Percentiles rank a stretch among this genome's conserved stretches.
These are phyloP conservation scores for Fragum fragum DNA, from an alignment of 2,888 invertebrate genomes.

Conservation along the genomic window DNA sequence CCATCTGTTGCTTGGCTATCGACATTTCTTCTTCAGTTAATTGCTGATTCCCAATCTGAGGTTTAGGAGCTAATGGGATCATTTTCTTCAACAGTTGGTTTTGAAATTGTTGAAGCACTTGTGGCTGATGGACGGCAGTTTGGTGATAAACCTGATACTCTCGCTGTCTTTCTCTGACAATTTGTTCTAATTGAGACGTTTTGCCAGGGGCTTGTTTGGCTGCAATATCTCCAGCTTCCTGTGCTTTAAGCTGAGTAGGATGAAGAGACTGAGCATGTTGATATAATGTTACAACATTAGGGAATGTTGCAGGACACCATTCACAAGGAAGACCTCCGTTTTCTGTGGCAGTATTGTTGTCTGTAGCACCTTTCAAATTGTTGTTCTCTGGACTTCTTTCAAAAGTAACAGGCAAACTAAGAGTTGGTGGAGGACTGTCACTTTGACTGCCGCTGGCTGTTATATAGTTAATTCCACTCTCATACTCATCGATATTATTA, in stretches of 20 bases:
- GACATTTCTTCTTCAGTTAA: neutral
- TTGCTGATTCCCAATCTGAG: constrained; percentile 1
- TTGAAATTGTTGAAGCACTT: constrained; percentile 45
- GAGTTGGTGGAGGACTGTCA: constrained; percentile 47
- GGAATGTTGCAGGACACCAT: constrained; percentile 82
- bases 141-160: constrained; percentile 67
- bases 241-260: constrained; percentile 77
- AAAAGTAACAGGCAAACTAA: constrained; percentile 13
- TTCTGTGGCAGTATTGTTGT: constrained; percentile 50
- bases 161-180: constrained; percentile 59
- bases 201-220: constrained; percentile 59
- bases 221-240: constrained; percentile 74
- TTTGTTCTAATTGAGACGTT: constrained; percentile 59
- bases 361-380: constrained; percentile 35
- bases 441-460: constrained; percentile 5
- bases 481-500: constrained; percentile 63
- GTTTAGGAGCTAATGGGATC: constrained; percentile 65
- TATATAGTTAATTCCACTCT: constrained; percentile 47
- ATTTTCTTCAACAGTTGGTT: constrained; percentile 42
- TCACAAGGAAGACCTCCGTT: constrained; percentile 75
- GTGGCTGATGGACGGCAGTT: constrained; percentile 59
- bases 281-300: constrained; percentile 80
- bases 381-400: constrained; percentile 37
- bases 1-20: constrained; percentile 40
- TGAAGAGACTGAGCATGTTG: constrained; percentile 80